These are phyloP conservation scores for Muntiacus muntjak DNA, from an alignment of 2,113 vertebrate genomes.

Conservation along the genomic window DNA sequence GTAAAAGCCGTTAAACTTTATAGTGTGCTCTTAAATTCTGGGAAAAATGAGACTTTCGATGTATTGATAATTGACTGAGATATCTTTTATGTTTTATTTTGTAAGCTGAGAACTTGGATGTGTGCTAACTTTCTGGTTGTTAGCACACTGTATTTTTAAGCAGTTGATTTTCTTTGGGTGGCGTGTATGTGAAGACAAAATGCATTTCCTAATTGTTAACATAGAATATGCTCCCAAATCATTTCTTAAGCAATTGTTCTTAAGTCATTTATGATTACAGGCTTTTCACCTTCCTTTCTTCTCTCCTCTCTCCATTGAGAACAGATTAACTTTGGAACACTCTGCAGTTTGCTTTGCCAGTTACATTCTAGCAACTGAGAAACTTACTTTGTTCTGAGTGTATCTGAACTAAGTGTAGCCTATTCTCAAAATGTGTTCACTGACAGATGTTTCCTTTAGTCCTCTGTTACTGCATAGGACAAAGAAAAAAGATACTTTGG, in stretches of 20 bases:
- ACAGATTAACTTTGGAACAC: constrained; percentile 33
- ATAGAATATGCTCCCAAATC: constrained; percentile 17
- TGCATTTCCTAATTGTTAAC: constrained; percentile 37
- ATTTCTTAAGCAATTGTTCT: constrained; percentile 45
- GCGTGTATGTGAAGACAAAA: neutral
- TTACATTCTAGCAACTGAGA: neutral
- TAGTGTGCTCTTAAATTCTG: neutral
- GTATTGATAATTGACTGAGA: neutral
- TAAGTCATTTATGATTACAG: constrained; percentile 14
- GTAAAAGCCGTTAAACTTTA: neutral
- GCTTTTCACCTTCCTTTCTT: neutral
- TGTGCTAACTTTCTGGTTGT: neutral
- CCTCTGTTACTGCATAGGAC: neutral
- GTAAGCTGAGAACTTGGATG: neutral
- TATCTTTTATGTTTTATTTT: neutral
- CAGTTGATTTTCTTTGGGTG: constrained; percentile 37
- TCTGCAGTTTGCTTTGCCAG: neutral
- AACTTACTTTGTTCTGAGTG: constrained; percentile 9
- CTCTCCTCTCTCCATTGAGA: constrained; percentile 19
- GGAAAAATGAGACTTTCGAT: neutral
- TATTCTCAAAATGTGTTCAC: neutral
- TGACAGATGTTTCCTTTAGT: neutral
- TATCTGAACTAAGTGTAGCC: constrained; percentile 46
- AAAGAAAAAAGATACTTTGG: neutral
- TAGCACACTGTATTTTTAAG: neutral